A percentile compares a stretch with the other conserved stretches of the same genome.
These are phyloP conservation scores for Antitype chi DNA, from an alignment of 2,888 invertebrate species.

Conservation along the genomic window DNA sequence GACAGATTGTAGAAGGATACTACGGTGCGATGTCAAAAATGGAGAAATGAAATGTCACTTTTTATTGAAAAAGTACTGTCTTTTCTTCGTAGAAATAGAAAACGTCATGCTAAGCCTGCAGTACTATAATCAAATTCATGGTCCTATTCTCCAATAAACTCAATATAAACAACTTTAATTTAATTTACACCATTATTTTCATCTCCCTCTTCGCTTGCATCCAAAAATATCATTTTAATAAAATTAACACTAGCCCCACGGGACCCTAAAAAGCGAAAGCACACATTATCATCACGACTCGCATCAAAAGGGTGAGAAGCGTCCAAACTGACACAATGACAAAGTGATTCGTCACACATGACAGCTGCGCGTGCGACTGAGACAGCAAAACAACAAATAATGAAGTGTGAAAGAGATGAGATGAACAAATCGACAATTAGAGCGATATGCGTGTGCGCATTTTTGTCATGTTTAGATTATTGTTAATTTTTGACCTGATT, in stretches of 20 bases:
- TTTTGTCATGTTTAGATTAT: slow-evolving; percentile 68
- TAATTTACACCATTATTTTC: slow-evolving; percentile 17
- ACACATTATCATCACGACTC: slow-evolving; percentile 66
- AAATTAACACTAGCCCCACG: slow-evolving; percentile 60
- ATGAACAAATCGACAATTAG: slow-evolving; percentile 77
- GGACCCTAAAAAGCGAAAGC: slow-evolving; percentile 66
- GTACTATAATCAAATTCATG: background rate
- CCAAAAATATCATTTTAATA: slow-evolving; percentile 53
- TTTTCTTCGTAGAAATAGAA: too few species aligned
- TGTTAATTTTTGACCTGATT: slow-evolving; percentile 70
- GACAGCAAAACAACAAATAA: slow-evolving; percentile 57
- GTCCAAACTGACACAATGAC: slow-evolving; percentile 88
- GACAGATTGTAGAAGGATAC: too few species aligned
- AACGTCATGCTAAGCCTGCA: too few species aligned
- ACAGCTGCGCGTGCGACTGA: slow-evolving; percentile 83
- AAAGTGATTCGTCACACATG: slow-evolving; percentile 89
- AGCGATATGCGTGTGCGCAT: slow-evolving; percentile 68
- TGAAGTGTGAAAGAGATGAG: slow-evolving; percentile 54
- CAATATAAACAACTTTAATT: slow-evolving; percentile 8
- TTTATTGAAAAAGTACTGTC: too few species aligned
- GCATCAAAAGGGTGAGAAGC: slow-evolving; percentile 87
- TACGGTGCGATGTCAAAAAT: too few species aligned
- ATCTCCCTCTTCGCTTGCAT: slow-evolving; percentile 15
- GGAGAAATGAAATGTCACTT: too few species aligned
- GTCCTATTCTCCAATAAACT: background rate